phyloP scores from a whole-genome alignment of 2,888 invertebrate genomes.

The Pristionchus fissidentatus region DNA sequence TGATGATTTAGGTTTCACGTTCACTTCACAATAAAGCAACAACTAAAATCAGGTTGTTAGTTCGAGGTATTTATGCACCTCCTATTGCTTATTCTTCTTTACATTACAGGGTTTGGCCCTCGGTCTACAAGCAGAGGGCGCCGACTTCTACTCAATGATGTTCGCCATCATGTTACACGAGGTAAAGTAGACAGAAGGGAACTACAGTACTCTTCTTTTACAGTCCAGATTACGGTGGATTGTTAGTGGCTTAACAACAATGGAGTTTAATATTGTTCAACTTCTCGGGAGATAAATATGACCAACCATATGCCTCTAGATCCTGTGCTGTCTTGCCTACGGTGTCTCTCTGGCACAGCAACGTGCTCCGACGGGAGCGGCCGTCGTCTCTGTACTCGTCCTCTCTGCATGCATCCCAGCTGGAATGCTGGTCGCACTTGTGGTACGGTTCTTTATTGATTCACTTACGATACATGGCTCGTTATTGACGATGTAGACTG shows the following conservation, averaged over 20 bases:
- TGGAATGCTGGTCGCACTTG: slow-evolving; percentile 66
- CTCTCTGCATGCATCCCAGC: slow-evolving; percentile 68
- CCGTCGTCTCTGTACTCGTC: slow-evolving; percentile 60
- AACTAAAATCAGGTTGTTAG: too few species aligned
- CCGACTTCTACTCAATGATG: slow-evolving; percentile 67
- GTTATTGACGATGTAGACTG: too few species aligned
- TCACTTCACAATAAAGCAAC: too few species aligned
- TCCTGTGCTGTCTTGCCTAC: slow-evolving; percentile 71
- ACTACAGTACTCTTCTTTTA: background rate
- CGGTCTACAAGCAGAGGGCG: slow-evolving; percentile 54
- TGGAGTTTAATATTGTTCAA: too few species aligned
- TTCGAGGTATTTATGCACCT: too few species aligned
- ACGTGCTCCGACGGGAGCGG: slow-evolving; percentile 59
- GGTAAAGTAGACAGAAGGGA: slow-evolving; percentile 49
- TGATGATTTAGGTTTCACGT: too few species aligned
- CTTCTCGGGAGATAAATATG: too few species aligned
- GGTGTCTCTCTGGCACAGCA: slow-evolving; percentile 71
- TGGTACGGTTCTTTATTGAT: slow-evolving; percentile 53
- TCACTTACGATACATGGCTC: too few species aligned
- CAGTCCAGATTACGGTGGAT: background rate
- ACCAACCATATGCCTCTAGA: slow-evolving; percentile 50
- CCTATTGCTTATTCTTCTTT: too few species aligned
- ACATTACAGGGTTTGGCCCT: slow-evolving; percentile 44
- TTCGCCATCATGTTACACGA: slow-evolving; percentile 71
- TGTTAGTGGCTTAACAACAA: too few species aligned